Base-by-base conservation (phyloP, 2,888 invertebrate species). In the Periphyllus acericola region DNA sequence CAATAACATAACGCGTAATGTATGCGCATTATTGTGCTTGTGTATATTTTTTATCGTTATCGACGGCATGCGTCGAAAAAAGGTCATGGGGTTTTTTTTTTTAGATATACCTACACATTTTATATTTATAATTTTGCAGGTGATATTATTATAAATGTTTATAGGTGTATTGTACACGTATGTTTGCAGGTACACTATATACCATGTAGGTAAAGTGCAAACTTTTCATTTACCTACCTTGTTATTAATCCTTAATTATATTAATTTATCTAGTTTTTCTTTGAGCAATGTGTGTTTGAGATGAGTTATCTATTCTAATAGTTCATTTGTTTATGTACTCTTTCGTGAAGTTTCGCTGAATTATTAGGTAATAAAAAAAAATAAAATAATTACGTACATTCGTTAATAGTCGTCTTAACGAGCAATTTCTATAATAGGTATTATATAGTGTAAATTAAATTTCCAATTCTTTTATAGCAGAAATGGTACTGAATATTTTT, bases 401-500 rank as follows among this genome's bases (percentile, higher is more conserved):
- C 32, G 4, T 55, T 46, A 55, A 72, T 83, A 25, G 25, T n/a
- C 14, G 25, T n/a, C 14, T 72, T 11, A n/a, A 11, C 2, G 34
- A 11, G 19, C 14, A 19, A 82, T 83, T 83, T 55, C 36, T 74
- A n/a, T 46, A 46, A 9, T 46, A 46, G 9, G 46, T 32, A 19
- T n/a, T 40, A 40, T 29, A 29, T 29, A n/a, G 19, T 36, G 32
- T 74, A 55, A 34, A 83, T n/a, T 74, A 68, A 32, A 82, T 82
- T 46, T 81, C 71, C 32, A 34, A 52, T 71, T 25, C 40, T 32
- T 71, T 46, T 82, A 4, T 25, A n/a, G 55, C 4, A 36, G 72
- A 74, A 52, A 34, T 55, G 32, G 25, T 71, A n/a, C n/a, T 68
- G 72, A 83, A 83, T 83, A 66, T 82, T n/a, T 66, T 29, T 81